Conservation (phyloP, 2,888 invertebrate species). For the Mythimna lalbum region DNA sequence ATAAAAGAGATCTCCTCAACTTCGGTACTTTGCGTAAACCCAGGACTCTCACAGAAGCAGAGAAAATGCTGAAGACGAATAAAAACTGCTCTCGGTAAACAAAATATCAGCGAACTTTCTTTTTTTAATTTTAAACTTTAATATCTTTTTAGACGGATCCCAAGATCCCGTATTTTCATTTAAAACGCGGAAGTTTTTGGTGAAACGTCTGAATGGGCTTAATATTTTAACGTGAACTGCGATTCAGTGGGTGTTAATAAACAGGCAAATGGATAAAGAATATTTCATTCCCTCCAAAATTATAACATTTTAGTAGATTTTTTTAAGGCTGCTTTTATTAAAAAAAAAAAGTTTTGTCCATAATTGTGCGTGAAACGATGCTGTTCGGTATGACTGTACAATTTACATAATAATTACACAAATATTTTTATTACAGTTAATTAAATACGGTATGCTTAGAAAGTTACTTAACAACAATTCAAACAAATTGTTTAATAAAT, state of each 20-base stretch:
- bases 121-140: constrained; percentile 64
- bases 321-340: background rate
- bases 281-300: constrained; percentile 41
- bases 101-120: constrained; percentile 52
- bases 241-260: constrained; percentile 65
- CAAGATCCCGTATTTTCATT: constrained; percentile 56
- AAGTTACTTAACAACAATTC: background rate
- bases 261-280: constrained; percentile 46
- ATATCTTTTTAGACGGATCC: constrained; percentile 52
- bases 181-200: constrained; percentile 55
- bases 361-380: no score
- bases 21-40: constrained; percentile 35
- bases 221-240: constrained; percentile 64
- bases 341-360: background rate
- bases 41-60: constrained; percentile 14
- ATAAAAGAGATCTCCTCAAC: constrained; percentile 28
- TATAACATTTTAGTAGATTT: constrained; percentile 22
- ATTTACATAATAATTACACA: background rate
- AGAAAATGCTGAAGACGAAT: constrained; percentile 27
- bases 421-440: no score
- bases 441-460: background rate
- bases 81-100: constrained; percentile 44
- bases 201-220: constrained; percentile 60
- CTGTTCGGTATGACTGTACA: no score
- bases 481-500: background rate